phyloP scores from a whole-genome alignment of 2,797 vertebrate genomes.

The Aphelocoma californica region DNA sequence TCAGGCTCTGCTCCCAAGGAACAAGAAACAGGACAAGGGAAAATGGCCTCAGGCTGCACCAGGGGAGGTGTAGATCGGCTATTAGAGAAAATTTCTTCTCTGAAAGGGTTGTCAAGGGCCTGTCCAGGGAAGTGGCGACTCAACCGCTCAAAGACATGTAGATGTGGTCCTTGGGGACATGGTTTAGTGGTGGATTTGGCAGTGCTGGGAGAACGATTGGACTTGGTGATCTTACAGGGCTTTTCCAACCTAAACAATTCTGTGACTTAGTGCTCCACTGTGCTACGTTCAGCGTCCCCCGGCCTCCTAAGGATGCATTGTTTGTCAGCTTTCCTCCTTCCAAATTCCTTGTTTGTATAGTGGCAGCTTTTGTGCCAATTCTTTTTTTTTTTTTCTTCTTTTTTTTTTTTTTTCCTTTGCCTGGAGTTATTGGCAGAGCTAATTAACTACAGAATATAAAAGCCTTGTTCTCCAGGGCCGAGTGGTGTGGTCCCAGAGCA shows the following conservation, averaged over 20 bases:
- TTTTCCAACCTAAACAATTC: not conserved
- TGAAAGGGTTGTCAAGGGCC: not conserved
- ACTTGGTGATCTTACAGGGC: not conserved
- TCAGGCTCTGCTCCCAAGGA: not conserved
- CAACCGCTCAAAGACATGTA: not conserved
- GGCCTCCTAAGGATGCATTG: not conserved
- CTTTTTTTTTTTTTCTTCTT: not conserved
- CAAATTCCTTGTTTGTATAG: slow-evolving; percentile 37
- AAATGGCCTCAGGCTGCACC: not conserved
- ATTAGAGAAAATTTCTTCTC: not conserved
- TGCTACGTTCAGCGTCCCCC: not conserved
- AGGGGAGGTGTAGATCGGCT: not conserved
- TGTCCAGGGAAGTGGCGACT: not conserved
- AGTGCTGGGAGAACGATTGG: not conserved
- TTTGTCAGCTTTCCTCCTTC: slow-evolving; percentile 29
- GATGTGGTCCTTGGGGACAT: not conserved
- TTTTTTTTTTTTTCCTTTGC: not conserved
- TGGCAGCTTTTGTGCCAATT: slow-evolving; percentile 3
- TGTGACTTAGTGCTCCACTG: not conserved
- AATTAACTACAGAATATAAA: slow-evolving; percentile 36
- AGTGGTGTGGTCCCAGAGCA: not conserved
- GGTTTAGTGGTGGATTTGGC: not conserved
- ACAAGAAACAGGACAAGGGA: not conserved
- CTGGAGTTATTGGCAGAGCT: slow-evolving; percentile 52
- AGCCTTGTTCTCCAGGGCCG: not conserved